Percentiles rank a stretch among this genome's conserved stretches.
Conservation (phyloP, 2,888 invertebrate species). For the Steinernema carpocapsae region DNA sequence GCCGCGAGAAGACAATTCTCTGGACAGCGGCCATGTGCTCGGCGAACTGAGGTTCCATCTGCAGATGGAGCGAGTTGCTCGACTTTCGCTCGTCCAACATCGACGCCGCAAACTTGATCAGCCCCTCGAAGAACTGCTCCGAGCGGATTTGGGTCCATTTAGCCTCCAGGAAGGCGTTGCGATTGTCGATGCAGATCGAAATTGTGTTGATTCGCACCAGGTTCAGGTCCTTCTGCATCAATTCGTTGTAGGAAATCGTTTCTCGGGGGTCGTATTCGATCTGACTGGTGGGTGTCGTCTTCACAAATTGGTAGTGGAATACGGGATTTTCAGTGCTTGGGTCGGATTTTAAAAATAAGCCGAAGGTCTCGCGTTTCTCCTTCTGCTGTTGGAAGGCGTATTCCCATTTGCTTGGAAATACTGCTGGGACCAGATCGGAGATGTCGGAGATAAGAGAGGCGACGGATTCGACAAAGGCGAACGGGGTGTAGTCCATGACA, state of each 20-base stretch:
- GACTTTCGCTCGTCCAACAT: background rate
- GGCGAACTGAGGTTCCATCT: background rate
- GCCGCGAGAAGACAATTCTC: background rate
- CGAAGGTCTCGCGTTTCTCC: background rate
- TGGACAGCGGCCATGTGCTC: background rate
- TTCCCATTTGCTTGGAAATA: background rate
- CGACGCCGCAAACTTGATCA: background rate
- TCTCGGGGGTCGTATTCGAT: background rate
- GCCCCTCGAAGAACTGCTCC: background rate
- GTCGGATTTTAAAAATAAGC: background rate
- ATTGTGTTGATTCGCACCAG: background rate
- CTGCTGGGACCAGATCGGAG: background rate
- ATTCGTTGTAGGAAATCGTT: background rate
- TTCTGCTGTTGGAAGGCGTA: background rate
- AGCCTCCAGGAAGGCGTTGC: background rate
- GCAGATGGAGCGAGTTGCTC: background rate
- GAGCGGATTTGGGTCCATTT: background rate
- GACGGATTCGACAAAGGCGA: background rate
- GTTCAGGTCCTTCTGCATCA: background rate
- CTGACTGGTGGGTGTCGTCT: background rate
- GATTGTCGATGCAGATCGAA: background rate
- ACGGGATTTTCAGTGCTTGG: background rate
- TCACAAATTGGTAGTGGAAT: background rate
- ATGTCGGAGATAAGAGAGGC: background rate
- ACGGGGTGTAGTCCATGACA: background rate